phyloP scores from a whole-genome alignment of 2,113 vertebrate genomes.

The Hiodon alosoides region DNA sequence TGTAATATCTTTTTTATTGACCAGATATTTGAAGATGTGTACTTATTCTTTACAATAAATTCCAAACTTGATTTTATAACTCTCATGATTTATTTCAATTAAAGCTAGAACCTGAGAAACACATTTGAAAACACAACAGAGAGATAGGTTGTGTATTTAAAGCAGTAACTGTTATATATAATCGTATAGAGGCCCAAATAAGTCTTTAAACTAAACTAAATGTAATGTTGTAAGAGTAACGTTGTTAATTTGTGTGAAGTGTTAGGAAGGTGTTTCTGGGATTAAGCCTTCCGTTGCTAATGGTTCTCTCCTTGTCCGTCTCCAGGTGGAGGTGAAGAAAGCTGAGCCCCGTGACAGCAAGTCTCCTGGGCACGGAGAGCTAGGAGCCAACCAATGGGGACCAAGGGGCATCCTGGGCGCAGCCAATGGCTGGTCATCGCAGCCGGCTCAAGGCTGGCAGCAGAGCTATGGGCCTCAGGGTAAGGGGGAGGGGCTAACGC shows the following conservation, averaged over 20 bases:
- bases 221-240: conserved; percentile 67
- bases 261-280: conserved; percentile 58
- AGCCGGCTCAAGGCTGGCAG: conserved; percentile 90
- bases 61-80: neutral
- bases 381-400: conserved; percentile 87
- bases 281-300: conserved; percentile 53
- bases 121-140: conserved; percentile 37
- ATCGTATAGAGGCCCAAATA: conserved; percentile 60
- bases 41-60: no score
- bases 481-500: conserved; percentile 61
- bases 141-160: no score
- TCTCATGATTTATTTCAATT: conserved; percentile 8
- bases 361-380: conserved; percentile 78
- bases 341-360: conserved; percentile 96
- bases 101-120: conserved; percentile 85
- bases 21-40: no score
- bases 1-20: no score
- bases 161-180: conserved; percentile 37
- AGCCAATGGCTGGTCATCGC: conserved; percentile 95
- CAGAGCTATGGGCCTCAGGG: conserved; percentile 94
- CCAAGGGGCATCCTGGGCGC: conserved; percentile 85
- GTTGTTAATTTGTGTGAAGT: conserved; percentile 53
- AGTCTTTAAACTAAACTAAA: conserved; percentile 64
- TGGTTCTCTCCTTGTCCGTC: conserved; percentile 66
- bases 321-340: conserved; percentile 98